Evolutionary conservation across 2,113 vertebrate species (phyloP).

Genomic region (Tamias sibiricus): DNA sequence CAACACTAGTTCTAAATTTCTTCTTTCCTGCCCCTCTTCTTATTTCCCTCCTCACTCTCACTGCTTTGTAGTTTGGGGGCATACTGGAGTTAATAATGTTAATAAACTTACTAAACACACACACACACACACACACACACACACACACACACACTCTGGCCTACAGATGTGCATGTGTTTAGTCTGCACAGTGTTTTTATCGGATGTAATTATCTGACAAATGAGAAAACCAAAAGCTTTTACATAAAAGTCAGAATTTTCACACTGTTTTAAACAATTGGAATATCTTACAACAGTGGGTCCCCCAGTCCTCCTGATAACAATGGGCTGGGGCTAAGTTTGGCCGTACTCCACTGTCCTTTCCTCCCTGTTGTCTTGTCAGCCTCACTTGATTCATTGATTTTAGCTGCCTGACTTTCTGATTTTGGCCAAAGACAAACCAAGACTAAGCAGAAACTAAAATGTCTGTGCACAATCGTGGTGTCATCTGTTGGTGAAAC

Average conservation of each 20-base stretch:
- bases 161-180: conserved; percentile 60
- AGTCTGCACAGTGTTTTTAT: neutral
- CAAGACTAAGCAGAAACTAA: neutral
- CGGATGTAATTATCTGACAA: neutral
- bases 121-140: neutral
- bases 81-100: conserved; percentile 11
- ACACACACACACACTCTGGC: conserved; percentile 51
- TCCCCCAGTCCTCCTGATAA: neutral
- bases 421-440: neutral
- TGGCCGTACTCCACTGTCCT: rapidly evolving
- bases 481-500: neutral
- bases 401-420: neutral
- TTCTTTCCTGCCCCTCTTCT: neutral
- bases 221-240: neutral
- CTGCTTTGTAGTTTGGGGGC: neutral
- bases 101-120: conserved; percentile 55
- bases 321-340: neutral
- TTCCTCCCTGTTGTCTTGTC: neutral
- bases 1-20: neutral
- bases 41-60: neutral
- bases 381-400: neutral
- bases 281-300: neutral
- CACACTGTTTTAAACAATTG: neutral
- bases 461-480: neutral
- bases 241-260: conserved; percentile 26